Base-by-base conservation (phyloP, 2,888 invertebrate genomes). In the Eupithecia subfuscata region DNA sequence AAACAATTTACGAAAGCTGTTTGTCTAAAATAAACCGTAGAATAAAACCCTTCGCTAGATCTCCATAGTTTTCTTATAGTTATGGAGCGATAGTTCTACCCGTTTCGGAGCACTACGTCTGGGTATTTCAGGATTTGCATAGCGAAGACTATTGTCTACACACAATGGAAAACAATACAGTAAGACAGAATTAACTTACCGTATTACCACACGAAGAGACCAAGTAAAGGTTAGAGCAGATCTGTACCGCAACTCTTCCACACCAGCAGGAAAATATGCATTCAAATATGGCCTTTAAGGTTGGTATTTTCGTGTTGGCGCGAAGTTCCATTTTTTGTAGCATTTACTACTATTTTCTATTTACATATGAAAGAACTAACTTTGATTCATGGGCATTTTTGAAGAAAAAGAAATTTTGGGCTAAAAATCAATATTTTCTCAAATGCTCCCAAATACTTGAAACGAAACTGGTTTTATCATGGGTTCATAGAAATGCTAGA, bases 71-170 rank as follows among this genome's bases (percentile, higher is more conserved):
- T 68, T 74, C 30, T 37, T 64, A 22, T 64, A 16, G 34, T 71
- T 69, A 70, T 40, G 52, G 25, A n/a, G 71, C 70, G 63, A 71
- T 74, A 74, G 73, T 74, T 69, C 65, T 64, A 60, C 69, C 71
- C 56, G 64, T 69, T 60, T 63, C 43, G 60, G 16, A 52, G 64
- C 69, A 64, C n/a, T 63, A 25, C 60, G 71, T 67, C 74, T 74
- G 74, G 65, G 71, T 69, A 68, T 71, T 76, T 64, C 56, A 60
- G 74, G 65, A 76, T 76, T 74, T 76, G 64, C 74, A 76, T 74
- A 69, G 25, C 64, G 16, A 64, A 70, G 73, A 11, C 70, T 64
- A 73, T 71, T 75, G 64, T 43, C 75, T 64, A 18, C 64, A 64
- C 30, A 64, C 64, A 64, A 64, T 64, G 18, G 63, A 9, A 18